Conservation (phyloP, 2,888 invertebrate species). For the Sialis fuliginosa region DNA sequence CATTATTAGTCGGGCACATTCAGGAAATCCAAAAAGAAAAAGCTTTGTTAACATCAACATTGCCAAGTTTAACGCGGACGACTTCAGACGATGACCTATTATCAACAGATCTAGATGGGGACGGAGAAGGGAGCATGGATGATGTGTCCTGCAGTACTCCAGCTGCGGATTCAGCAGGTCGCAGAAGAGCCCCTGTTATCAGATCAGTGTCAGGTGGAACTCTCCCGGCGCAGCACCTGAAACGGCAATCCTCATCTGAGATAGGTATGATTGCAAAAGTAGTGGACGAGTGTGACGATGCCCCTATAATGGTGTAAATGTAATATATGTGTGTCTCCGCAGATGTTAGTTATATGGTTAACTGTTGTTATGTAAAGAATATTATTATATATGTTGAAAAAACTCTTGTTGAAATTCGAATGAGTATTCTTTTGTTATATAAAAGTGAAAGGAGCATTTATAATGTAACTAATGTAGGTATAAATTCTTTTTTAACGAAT, state of each 20-base stretch:
- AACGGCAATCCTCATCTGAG: slow-evolving; percentile 25
- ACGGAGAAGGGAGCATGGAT: slow-evolving; percentile 38
- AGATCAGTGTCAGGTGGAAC: slow-evolving; percentile 23
- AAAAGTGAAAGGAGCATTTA: too few species aligned
- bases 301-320: slow-evolving; percentile 25
- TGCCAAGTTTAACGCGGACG: slow-evolving; percentile 65
- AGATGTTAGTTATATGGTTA: slow-evolving; percentile 2
- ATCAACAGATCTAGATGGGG: slow-evolving; percentile 63
- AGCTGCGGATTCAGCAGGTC: slow-evolving; percentile 8
- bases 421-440: slow-evolving; percentile 2
- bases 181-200: slow-evolving; percentile 20
- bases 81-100: slow-evolving; percentile 80
- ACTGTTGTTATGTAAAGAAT: slow-evolving; percentile 3
- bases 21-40: slow-evolving; percentile 70
- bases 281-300: slow-evolving; percentile 25
- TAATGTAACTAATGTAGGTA: too few species aligned
- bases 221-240: slow-evolving; percentile 14
- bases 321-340: background rate
- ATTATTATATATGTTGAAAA: background rate
- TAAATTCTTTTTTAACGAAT: too few species aligned
- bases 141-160: slow-evolving; percentile 30
- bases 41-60: slow-evolving; percentile 57
- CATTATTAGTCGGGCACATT: slow-evolving; percentile 57
- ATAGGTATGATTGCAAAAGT: slow-evolving; percentile 19
- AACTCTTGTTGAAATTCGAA: background rate